Evolutionary conservation across 2,888 invertebrate species (phyloP).

Genomic region (Micoletzkya japonica): DNA sequence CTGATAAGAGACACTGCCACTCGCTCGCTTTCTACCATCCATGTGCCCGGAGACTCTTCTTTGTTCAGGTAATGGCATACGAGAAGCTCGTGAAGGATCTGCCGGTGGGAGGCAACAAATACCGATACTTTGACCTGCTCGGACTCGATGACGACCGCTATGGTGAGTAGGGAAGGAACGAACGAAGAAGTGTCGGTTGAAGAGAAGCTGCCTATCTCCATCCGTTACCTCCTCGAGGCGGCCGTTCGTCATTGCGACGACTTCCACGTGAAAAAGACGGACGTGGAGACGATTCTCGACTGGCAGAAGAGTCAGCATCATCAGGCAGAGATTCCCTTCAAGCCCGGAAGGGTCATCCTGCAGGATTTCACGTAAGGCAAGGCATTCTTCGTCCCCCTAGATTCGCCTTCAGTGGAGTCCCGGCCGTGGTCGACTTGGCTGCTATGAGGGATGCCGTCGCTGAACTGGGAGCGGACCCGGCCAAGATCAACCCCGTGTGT

Average conservation of each 20-base stretch:
- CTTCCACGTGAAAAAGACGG: conserved; percentile 81
- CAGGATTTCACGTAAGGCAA: conserved; percentile 76
- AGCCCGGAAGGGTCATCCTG: conserved; percentile 90
- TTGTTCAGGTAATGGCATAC: conserved; percentile 31
- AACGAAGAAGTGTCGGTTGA: conserved; percentile 47
- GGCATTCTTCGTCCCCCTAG: background rate
- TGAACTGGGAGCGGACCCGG: conserved; percentile 81
- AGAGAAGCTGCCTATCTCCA: conserved; percentile 80
- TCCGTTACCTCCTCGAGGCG: conserved; percentile 89
- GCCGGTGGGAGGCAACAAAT: conserved; percentile 67
- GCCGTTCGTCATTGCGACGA: conserved; percentile 94
- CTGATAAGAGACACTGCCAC: too few relatives aligned
- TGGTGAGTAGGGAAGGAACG: conserved; percentile 71
- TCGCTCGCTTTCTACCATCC: background rate
- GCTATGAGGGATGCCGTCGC: conserved; percentile 95
- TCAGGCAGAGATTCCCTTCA: conserved; percentile 86
- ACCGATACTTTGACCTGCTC: conserved; percentile 80
- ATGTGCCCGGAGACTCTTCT: too few relatives aligned
- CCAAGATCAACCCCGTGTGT: conserved; percentile 92
- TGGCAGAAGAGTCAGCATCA: conserved; percentile 80
- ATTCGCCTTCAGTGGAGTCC: conserved; percentile 79
- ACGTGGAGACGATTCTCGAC: conserved; percentile 84
- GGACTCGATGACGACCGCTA: conserved; percentile 77
- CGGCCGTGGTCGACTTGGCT: conserved; percentile 97
- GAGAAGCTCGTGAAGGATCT: conserved; percentile 42